Base-by-base conservation (phyloP, 53 echinoderm and acorn worm genomes). In the Zoroaster sp. region DNA sequence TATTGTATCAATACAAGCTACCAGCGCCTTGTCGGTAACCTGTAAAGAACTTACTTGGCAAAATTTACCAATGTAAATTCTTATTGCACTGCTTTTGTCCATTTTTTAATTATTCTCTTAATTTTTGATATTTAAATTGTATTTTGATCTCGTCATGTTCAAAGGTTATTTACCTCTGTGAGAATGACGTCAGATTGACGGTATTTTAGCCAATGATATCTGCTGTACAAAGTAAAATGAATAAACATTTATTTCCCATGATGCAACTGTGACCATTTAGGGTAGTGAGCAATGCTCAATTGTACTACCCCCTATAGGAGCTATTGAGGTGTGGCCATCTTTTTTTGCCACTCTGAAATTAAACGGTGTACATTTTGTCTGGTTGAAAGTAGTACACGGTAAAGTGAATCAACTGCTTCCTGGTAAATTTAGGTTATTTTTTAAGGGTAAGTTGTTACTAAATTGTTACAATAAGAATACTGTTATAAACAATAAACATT, bases 321-420 rank as follows among this genome's bases (percentile, higher is more conserved):
- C 87, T 90, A 94, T 94, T 94, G 94, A 94, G 94, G 94, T 94
- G 94, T 94, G 94, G 94, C 91, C 86, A 76, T 73, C 51, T 82
- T 76, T 66, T 71, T 90, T 87, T 77, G 63, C 63, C 28, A 65
- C 69, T 78, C 32, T 45, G 72, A 45, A 89, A 77, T 66, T 5
- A 49, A 77, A 88, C 73, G 52, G 66, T 65, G 53, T n/a, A n/a
- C 53, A 88, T 18, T 79, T 81, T 66, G 80, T 65, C 66, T 66
- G 66, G 21, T 20, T 4, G 15, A 39, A 31, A 80, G 80, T 17
- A 18, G 8, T 46, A 13, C 49, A 23, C 47, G 49, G 21, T 13
- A 14, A 8, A 45, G 41, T 17, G 42, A 66, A 66, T 66, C 65
- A 9, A 79, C 39, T 74, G 89, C 89, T 93, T 87, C 93, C 89